A percentile compares a stretch with the other conserved stretches of the same genome.
Evolutionary conservation across 2,888 invertebrate species (phyloP).

Genomic region (Frankliniella fusca): DNA sequence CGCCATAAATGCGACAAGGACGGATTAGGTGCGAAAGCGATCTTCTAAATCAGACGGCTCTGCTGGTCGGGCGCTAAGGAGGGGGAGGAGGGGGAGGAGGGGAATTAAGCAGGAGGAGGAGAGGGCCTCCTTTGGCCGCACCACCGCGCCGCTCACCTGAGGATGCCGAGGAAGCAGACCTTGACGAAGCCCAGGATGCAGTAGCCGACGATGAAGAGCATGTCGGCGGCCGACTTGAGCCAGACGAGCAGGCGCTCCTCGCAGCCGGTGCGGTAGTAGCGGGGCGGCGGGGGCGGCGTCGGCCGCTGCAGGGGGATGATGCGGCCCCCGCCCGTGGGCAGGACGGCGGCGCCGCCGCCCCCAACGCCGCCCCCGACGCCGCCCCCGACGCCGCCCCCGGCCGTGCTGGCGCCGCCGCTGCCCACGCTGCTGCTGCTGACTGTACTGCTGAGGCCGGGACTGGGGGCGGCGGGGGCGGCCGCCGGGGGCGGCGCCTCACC

Average conservation of each 20-base stretch:
- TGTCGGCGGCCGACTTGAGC: conserved; percentile 73
- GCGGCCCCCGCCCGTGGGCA: conserved; percentile 50
- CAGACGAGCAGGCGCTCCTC: conserved; percentile 68
- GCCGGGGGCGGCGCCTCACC: conserved; percentile 37
- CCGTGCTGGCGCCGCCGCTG: conserved; percentile 31
- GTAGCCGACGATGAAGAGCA: conserved; percentile 76
- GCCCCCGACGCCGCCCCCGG: conserved; percentile 47
- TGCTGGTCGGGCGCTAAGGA: too few relatives aligned
- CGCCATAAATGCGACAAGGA: too few relatives aligned
- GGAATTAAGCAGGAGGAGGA: too few relatives aligned
- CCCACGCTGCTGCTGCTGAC: conserved; percentile 46
- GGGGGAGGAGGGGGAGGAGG: too few relatives aligned
- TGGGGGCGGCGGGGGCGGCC: conserved; percentile 44
- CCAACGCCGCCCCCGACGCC: conserved; percentile 49
- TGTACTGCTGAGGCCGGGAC: conserved; percentile 46
- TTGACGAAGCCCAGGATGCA: conserved; percentile 86
- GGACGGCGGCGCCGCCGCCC: conserved; percentile 57
- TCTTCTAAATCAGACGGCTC: too few relatives aligned
- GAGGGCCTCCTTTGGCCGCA: too few relatives aligned
- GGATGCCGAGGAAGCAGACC: conserved; percentile 80
- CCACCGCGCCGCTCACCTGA: conserved; percentile 51
- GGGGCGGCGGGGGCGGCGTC: neutral
- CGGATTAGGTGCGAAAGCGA: too few relatives aligned
- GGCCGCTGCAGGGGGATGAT: conserved; percentile 51
- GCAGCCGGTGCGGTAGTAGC: conserved; percentile 55